These are phyloP conservation scores for Nyctibius grandis DNA, from an alignment of 2,797 vertebrate species.

Conservation along the genomic window DNA sequence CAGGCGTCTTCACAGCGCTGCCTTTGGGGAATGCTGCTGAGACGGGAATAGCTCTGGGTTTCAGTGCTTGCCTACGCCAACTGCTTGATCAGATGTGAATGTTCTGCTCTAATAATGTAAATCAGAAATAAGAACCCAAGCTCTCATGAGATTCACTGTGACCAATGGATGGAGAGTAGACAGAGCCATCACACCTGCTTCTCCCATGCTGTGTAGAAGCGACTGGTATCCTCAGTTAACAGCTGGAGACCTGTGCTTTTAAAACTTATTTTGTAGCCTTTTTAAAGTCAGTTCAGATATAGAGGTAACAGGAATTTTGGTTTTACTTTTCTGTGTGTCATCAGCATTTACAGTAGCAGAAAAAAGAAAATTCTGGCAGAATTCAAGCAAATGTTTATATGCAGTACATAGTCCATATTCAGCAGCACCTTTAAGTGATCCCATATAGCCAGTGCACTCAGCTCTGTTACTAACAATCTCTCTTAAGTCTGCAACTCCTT, in stretches of 20 bases:
- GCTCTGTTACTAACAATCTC: not conserved
- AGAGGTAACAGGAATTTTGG: not conserved
- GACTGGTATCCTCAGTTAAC: not conserved
- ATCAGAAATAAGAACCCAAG: not conserved
- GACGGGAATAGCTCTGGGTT: slow-evolving; percentile 3
- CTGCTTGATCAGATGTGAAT: slow-evolving; percentile 30
- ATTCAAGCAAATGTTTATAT: not conserved
- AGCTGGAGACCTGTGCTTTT: not conserved
- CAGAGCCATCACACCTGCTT: not conserved
- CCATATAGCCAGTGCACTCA: not conserved
- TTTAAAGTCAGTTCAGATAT: not conserved
- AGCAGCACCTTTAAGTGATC: not conserved
- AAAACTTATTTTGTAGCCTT: not conserved
- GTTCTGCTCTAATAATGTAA: slow-evolving; percentile 37
- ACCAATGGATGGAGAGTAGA: not conserved
- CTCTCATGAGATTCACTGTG: not conserved
- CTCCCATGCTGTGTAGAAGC: not conserved
- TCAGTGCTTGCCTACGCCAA: slow-evolving; percentile 7
- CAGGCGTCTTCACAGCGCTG: not conserved
- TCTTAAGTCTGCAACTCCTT: not conserved
- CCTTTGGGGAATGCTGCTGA: slow-evolving; percentile 7
- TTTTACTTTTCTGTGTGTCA: not conserved
- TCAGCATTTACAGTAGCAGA: not conserved
- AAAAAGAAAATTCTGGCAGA: not conserved
- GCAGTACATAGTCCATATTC: not conserved